phyloP scores from a whole-genome alignment of 2,113 vertebrate genomes.

The Arothron firmamentum region DNA sequence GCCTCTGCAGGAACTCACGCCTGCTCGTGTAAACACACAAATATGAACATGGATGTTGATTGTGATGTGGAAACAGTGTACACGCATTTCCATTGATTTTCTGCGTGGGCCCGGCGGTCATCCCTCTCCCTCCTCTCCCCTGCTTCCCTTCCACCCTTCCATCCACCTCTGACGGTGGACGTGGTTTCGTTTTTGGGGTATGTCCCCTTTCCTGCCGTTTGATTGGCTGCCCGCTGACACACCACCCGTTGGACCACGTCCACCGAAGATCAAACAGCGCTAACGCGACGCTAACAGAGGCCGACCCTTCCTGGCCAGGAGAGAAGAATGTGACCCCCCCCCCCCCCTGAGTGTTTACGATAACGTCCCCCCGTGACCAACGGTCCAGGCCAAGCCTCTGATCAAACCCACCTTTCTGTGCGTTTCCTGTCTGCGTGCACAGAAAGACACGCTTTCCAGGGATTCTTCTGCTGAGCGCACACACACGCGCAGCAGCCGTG shows the following conservation, averaged over 20 bases:
- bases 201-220: slow-evolving; percentile 36
- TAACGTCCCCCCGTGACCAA: slow-evolving; percentile 21
- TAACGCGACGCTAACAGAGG: slow-evolving; percentile 22
- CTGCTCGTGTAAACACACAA: not conserved
- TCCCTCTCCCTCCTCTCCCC: not conserved
- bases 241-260: slow-evolving; percentile 39
- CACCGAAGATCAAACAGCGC: slow-evolving; percentile 42
- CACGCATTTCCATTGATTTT: not conserved
- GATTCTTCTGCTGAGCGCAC: slow-evolving; percentile 53
- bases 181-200: slow-evolving; percentile 12
- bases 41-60: not conserved
- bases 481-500: slow-evolving; percentile 6
- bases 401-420: slow-evolving; percentile 2
- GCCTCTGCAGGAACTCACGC: too few relatives aligned
- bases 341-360: slow-evolving; percentile 46
- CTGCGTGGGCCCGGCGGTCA: too few relatives aligned
- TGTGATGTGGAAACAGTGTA: too few relatives aligned
- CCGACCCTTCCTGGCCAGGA: slow-evolving; percentile 21
- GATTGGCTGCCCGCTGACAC: slow-evolving; percentile 57
- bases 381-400: slow-evolving; percentile 29
- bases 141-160: not conserved
- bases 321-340: slow-evolving; percentile 19
- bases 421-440: slow-evolving; percentile 44
- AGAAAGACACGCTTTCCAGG: slow-evolving; percentile 58
- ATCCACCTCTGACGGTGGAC: not conserved